Evolutionary conservation across 2,888 invertebrate species (phyloP).

Genomic region (Folsomia manolachei): DNA sequence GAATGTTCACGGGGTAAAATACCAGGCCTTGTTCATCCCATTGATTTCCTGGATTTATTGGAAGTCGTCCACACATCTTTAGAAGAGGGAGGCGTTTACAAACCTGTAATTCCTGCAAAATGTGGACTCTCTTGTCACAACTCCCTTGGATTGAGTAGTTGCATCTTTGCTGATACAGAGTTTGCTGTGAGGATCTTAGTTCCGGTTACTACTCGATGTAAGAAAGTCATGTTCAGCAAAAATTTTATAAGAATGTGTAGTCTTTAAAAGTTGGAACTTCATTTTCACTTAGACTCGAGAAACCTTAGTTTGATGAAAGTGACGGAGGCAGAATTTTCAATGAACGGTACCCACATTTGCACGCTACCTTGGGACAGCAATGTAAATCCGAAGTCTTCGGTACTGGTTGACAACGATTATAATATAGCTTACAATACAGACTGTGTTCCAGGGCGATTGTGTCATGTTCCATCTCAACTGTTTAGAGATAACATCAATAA

Average conservation of each 20-base stretch:
- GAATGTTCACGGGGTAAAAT: background rate
- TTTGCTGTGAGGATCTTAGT: background rate
- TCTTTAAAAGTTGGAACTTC: no score
- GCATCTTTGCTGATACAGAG: background rate
- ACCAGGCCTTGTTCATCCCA: background rate
- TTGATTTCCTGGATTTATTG: background rate
- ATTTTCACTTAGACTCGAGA: background rate
- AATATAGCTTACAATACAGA: background rate
- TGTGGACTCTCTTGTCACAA: background rate
- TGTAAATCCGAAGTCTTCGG: background rate
- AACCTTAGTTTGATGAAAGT: background rate
- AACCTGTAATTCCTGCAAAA: background rate
- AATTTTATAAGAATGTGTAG: no score
- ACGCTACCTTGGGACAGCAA: background rate
- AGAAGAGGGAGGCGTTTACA: background rate
- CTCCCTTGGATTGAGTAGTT: background rate
- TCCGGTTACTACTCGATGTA: background rate
- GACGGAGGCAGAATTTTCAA: background rate
- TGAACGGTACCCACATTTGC: background rate
- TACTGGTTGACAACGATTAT: background rate
- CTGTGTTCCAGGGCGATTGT: background rate
- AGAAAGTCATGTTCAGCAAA: no score
- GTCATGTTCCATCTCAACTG: background rate
- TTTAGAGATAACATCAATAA: background rate
- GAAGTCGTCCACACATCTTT: background rate